Percentiles rank a stretch among this genome's conserved stretches.
These are phyloP conservation scores for Nestor notabilis DNA, from an alignment of 2,113 vertebrate genomes.

Conservation along the genomic window DNA sequence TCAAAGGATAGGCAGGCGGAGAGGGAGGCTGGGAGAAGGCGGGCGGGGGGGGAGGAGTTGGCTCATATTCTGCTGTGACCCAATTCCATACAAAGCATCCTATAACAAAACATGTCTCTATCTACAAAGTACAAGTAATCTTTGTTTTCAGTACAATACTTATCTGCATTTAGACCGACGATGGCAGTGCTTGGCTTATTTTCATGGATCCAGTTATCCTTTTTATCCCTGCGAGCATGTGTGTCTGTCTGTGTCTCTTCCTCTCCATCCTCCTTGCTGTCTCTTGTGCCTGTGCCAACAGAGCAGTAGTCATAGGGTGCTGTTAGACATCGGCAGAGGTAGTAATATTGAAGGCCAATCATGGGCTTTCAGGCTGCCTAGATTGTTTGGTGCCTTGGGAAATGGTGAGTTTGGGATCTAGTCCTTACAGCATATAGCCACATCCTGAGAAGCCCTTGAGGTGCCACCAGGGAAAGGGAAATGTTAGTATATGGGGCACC, in stretches of 20 bases:
- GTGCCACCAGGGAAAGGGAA: not conserved
- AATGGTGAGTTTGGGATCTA: not conserved
- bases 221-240: conserved; percentile 41
- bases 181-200: conserved; percentile 62
- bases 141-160: conserved; percentile 73
- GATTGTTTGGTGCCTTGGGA: not conserved
- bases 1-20: conserved; percentile 66
- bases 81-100: conserved; percentile 76
- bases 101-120: conserved; percentile 73
- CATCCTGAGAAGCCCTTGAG: not conserved
- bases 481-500: not conserved
- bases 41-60: conserved; percentile 10
- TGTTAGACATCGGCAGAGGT: not conserved
- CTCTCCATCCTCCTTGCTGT: not conserved
- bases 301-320: not conserved
- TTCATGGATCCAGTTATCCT: conserved; percentile 67
- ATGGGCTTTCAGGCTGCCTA: not conserved
- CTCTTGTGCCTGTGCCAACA: not conserved
- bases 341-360: not conserved
- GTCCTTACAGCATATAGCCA: not conserved
- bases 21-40: conserved; percentile 39
- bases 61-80: conserved; percentile 70
- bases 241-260: conserved; percentile 25
- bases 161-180: conserved; percentile 72
- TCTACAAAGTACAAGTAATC: conserved; percentile 76